phyloP scores from a whole-genome alignment of 2,888 invertebrate species.

The Mimas tiliae region DNA sequence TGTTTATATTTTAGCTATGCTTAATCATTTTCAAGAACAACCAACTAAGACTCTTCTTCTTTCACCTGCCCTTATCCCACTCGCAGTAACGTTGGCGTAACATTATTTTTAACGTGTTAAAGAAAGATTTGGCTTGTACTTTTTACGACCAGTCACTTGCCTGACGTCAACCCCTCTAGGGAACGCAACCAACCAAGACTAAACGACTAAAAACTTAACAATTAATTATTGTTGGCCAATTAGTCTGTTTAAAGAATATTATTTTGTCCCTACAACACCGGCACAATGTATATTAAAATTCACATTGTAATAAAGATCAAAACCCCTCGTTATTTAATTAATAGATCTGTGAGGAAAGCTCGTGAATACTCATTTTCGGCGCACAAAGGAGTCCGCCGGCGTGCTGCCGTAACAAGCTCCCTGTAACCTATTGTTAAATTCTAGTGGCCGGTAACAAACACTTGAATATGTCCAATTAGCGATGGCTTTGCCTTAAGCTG shows the following conservation, averaged over 20 bases:
- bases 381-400: slow-evolving; percentile 23
- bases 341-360: slow-evolving; percentile 22
- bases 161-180: no score
- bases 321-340: slow-evolving; percentile 25
- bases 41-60: no score
- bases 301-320: slow-evolving; percentile 23
- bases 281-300: slow-evolving; percentile 14
- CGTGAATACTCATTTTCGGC: slow-evolving; percentile 22
- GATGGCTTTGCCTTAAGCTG: slow-evolving; percentile 65
- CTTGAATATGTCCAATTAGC: slow-evolving; percentile 71
- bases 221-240: background rate
- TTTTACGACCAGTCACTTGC: no score
- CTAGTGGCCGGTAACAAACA: slow-evolving; percentile 52
- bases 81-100: no score
- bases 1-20: no score
- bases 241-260: background rate
- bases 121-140: no score
- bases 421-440: slow-evolving; percentile 48
- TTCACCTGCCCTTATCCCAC: no score
- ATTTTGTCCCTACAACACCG: slow-evolving; percentile 2
- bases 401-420: slow-evolving; percentile 42
- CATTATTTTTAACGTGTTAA: no score
- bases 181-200: no score
- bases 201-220: background rate
- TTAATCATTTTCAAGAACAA: no score